These are phyloP conservation scores for Zonitis immaculata DNA, from an alignment of 2,888 invertebrate species.

Conservation along the genomic window DNA sequence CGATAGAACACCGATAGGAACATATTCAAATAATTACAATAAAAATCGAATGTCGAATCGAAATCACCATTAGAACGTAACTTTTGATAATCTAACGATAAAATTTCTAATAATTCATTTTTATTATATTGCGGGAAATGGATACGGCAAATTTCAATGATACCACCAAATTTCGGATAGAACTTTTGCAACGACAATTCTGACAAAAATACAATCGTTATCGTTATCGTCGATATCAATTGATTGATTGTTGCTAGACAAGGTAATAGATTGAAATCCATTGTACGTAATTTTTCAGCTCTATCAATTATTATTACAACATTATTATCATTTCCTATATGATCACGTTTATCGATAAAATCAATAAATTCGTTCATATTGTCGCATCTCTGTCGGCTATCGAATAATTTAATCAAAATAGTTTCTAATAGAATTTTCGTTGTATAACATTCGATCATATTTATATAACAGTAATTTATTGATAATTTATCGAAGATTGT, in stretches of 20 bases:
- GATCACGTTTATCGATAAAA: constrained; percentile 29
- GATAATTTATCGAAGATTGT: constrained; percentile 56
- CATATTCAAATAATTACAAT: constrained; percentile 73
- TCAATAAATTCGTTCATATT: constrained; percentile 62
- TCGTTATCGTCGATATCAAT: constrained; percentile 60
- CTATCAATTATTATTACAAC: constrained; percentile 71
- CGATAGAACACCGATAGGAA: constrained; percentile 80
- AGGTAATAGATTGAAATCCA: constrained; percentile 69
- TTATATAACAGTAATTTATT: constrained; percentile 61
- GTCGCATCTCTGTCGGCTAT: constrained; percentile 56
- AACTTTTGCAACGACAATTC: constrained; percentile 80
- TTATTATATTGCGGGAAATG: constrained; percentile 78
- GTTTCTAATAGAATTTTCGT: constrained; percentile 72
- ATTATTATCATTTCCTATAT: constrained; percentile 39
- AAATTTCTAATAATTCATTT: constrained; percentile 57
- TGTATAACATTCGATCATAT: constrained; percentile 79
- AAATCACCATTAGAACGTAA: constrained; percentile 29
- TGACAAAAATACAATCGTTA: constrained; percentile 72
- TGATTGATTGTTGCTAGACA: constrained; percentile 70
- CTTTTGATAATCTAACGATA: constrained; percentile 46
- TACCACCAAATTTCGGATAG: constrained; percentile 64
- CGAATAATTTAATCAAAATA: constrained; percentile 59
- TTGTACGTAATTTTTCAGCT: constrained; percentile 71
- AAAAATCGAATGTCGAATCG: constrained; percentile 54
- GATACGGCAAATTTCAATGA: constrained; percentile 66